These are phyloP conservation scores for Otus scops DNA, from an alignment of 2,797 vertebrate genomes.

Conservation along the genomic window DNA sequence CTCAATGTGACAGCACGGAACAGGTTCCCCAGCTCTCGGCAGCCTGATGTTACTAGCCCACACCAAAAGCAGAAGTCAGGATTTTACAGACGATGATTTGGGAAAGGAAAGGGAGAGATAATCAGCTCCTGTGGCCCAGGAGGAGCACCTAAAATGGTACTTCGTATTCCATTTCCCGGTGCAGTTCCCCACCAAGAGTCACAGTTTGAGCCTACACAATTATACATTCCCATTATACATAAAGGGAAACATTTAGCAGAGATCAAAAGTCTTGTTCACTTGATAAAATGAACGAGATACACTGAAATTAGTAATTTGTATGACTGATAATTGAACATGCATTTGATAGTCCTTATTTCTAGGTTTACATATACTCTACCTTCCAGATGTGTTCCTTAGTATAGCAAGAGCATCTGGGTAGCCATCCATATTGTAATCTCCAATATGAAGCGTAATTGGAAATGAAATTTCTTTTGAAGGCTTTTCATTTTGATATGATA, in stretches of 20 bases:
- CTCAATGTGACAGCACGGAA: not conserved
- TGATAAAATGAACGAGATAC: not conserved
- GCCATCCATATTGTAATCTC: conserved; percentile 99
- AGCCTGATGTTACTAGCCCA: not conserved
- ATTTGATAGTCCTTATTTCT: not conserved
- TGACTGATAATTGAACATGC: not conserved
- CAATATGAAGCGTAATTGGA: conserved; percentile 88
- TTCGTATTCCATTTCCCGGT: not conserved
- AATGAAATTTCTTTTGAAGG: conserved; percentile 47
- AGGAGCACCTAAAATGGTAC: not conserved
- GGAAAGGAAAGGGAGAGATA: not conserved
- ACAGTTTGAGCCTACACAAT: not conserved
- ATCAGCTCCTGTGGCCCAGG: not conserved
- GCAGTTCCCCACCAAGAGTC: not conserved
- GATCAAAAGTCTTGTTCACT: not conserved
- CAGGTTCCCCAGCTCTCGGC: not conserved
- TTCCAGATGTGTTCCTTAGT: conserved; percentile 86
- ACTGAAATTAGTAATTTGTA: not conserved
- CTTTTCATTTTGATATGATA: conserved; percentile 57
- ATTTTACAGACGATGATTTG: not conserved
- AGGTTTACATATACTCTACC: conserved; percentile 72
- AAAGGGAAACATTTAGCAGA: not conserved
- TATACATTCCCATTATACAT: not conserved
- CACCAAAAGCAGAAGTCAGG: not conserved
- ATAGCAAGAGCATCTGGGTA: conserved; percentile 95